Evolutionary conservation across 2,113 vertebrate genomes (phyloP).

Genomic region (Mesoclemmys tuberculata): DNA sequence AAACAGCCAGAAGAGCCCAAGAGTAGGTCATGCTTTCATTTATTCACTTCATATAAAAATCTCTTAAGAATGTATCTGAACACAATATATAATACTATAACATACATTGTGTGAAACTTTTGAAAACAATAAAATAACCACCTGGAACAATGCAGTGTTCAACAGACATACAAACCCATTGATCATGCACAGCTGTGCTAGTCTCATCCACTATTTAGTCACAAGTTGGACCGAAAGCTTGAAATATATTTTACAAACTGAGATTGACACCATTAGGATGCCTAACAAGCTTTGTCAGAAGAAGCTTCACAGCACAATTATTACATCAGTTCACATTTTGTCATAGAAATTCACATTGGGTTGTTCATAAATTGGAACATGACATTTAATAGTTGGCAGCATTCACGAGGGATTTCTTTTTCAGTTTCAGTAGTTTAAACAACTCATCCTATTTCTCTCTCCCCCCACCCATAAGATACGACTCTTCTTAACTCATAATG

Average conservation of each 20-base stretch:
- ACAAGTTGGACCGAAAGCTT: slow-evolving; percentile 89
- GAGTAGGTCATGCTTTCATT: slow-evolving; percentile 94
- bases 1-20: neutral
- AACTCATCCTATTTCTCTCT: neutral
- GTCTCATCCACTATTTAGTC: slow-evolving; percentile 86
- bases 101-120: slow-evolving; percentile 97
- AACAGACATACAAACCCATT: slow-evolving; percentile 87
- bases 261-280: slow-evolving; percentile 87
- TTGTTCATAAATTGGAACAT: slow-evolving; percentile 79
- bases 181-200: slow-evolving; percentile 94
- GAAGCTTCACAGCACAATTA: slow-evolving; percentile 93
- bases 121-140: slow-evolving; percentile 87
- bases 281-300: slow-evolving; percentile 90
- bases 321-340: slow-evolving; percentile 90
- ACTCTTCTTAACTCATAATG: neutral
- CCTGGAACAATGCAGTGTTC: slow-evolving; percentile 91
- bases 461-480: neutral
- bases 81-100: slow-evolving; percentile 99
- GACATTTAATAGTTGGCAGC: slow-evolving; percentile 70
- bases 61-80: slow-evolving; percentile 93
- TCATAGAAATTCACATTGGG: slow-evolving; percentile 87
- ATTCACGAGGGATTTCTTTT: neutral
- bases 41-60: slow-evolving; percentile 99
- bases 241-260: slow-evolving; percentile 88
- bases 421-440: slow-evolving; percentile 41